Base-by-base conservation (phyloP, 1,140 invertebrate species). In the Acromyrmex charruanus region DNA sequence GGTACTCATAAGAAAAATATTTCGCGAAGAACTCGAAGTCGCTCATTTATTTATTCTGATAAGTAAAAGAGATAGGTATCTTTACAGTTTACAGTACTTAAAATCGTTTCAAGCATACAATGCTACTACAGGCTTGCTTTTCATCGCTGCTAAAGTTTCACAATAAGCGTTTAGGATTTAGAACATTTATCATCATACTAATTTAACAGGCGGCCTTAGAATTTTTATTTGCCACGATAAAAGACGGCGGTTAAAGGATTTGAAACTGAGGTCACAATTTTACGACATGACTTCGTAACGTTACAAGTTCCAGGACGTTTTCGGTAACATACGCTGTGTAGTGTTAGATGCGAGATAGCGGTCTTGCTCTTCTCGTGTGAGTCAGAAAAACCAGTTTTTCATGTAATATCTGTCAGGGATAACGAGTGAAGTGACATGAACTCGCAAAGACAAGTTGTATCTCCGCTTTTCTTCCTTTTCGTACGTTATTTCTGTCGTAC, bases 331-430 rank as follows among this genome's bases (percentile, higher is more conserved):
- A 16, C 28, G 35, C 31, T 63, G 59, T 71, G 55, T 16, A 53
- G 39, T 86, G 89, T 91, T 91, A 91, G 91, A 92, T 93, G 63
- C 68, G 66, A 92, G 85, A 91, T 90, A 92, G 87, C 89, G 87
- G 87, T 91, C 89, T 77, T 90, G 91, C 18, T 55, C n/a, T 55
- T 61, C 77, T 88, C 77, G 39, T 35, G 49, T 35, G 49, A 44
- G 18, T 65, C 81, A 18, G 63, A 72, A 61, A 75, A 87, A 89
- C 91, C 91, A 92, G 91, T 91, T 90, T 85, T 86, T 91, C 87
- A 89, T 86, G 74, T 90, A 88, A 91, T 84, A 84, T 88, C 86
- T 87, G 82, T 82, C 80, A 84, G 82, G 87, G 55, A 58, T 71
- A 81, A 91, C 87, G 87, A 88, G 81, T 79, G 77, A 61, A 77